phyloP scores from a whole-genome alignment of 2,888 invertebrate species.

The Diaperis boleti region DNA sequence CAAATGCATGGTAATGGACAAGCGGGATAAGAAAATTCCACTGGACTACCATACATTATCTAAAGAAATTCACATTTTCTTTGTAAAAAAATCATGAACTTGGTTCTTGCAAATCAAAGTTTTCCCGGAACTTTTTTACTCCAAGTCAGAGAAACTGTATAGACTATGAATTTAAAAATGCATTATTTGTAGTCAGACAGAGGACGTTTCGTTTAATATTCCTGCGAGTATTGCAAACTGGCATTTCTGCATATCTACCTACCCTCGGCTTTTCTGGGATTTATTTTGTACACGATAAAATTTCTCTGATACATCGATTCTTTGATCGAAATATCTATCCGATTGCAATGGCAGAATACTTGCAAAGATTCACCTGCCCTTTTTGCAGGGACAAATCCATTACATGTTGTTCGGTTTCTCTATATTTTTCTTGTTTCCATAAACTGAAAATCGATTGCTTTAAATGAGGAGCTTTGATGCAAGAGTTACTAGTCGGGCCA shows the following conservation, averaged over 20 bases:
- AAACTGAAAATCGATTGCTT: slow-evolving; percentile 1
- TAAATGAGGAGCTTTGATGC: slow-evolving; percentile 29
- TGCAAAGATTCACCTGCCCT: slow-evolving; percentile 30
- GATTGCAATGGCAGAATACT: slow-evolving; percentile 35
- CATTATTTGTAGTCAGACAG: slow-evolving; percentile 42
- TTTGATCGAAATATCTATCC: slow-evolving; percentile 53
- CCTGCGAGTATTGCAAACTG: slow-evolving; percentile 47
- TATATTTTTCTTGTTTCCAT: not conserved
- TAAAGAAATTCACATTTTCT: not conserved
- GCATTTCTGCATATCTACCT: slow-evolving; percentile 50
- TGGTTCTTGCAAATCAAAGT: too few relatives aligned
- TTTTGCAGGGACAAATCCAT: slow-evolving; percentile 24
- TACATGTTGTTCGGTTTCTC: slow-evolving; percentile 3
- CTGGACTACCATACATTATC: not conserved
- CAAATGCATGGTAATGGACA: not conserved
- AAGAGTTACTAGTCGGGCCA: not conserved
- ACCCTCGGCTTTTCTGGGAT: slow-evolving; percentile 54
- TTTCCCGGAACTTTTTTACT: too few relatives aligned
- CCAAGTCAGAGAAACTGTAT: not conserved
- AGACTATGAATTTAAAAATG: slow-evolving; percentile 36
- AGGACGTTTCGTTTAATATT: slow-evolving; percentile 47
- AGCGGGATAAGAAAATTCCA: not conserved
- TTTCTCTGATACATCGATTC: slow-evolving; percentile 54
- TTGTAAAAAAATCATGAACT: too few relatives aligned
- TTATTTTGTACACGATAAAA: slow-evolving; percentile 56